Evolutionary conservation across 2,113 vertebrate species (phyloP), one percentile per base, ranked within the genome.

Genomic region (Egretta garzetta): DNA sequence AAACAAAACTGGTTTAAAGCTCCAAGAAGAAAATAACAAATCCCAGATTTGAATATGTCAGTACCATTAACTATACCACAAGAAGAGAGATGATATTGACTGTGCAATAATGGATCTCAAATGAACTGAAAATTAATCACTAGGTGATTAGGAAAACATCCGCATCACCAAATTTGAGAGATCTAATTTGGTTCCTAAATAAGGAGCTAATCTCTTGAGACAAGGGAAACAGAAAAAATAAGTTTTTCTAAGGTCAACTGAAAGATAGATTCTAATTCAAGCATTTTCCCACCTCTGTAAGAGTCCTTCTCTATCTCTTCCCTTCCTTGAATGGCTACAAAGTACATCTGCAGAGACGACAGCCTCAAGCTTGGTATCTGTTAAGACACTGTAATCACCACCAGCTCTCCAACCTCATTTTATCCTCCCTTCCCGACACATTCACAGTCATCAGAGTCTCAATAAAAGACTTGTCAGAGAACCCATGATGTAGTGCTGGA

Each of bases 71-170:
- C 70, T 24, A 41, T 30, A 75, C 3, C 16, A 63, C 21, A 80
- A 39, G 50, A 85, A 63, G 45, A 83, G 26, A 84, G 20, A 41
- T 0, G 0, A 85, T 66, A 88, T 22, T 79, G 47, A 92, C 62
- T 64, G 10, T 13, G 35, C 35, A 91, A 66, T 55, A 94, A 75
- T 13, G 4, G 43, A 91, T 81, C 56, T 72, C 27, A 79, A 82
- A 91, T 89, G 89, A 94, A 93, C 70, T 62, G 43, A 88, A 93
- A 93, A 88, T 70, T 91, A 87, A 96, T 93, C 81, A 62, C 74
- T 64, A 79, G 7, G 6, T 91, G 70, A 96, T 94, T 81, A 87
- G 49, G 43, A 94, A 93, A 96, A 91, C 60, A 94, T 45, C 28
- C 8, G 4, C n/a, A 89, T 17, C 9, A 95, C 30, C 58, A 87